Conservation (phyloP, 1,140 invertebrate genomes). For the Neodiprion fabricii region DNA sequence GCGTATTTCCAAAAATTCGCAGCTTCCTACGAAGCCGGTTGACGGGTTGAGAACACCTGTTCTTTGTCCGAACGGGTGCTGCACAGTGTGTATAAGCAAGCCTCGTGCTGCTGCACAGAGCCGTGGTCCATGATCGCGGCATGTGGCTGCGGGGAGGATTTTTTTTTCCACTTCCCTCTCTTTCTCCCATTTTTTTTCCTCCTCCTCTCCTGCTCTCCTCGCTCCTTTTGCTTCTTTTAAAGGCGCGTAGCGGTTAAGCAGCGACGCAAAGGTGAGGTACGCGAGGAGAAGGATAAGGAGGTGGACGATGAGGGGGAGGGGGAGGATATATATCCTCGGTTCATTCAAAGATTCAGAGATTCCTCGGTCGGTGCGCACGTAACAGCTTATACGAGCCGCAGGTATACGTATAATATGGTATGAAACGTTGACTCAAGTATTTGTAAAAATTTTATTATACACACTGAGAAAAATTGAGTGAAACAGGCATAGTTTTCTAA, state of each 20-base stretch:
- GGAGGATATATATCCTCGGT: not conserved
- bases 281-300: too few species aligned
- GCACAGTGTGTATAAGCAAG: not conserved
- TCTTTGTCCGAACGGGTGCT: slow-evolving; percentile 1
- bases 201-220: not conserved
- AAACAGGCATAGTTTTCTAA: too few species aligned
- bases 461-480: too few species aligned
- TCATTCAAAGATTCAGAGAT: not conserved
- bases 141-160: not conserved
- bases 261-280: not conserved
- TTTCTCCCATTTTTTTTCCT: slow-evolving; percentile 7
- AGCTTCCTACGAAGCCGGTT: not conserved
- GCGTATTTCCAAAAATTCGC: not conserved
- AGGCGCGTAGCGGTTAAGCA: not conserved
- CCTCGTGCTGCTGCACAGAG: not conserved
- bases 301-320: not conserved
- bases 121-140: not conserved
- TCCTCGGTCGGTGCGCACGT: too few species aligned
- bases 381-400: too few species aligned
- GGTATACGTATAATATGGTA: too few species aligned
- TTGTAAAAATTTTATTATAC: too few species aligned
- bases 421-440: too few species aligned
- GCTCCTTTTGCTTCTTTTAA: slow-evolving; percentile 15
- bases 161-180: not conserved
- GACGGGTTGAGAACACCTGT: not conserved